phyloP scores from a whole-genome alignment of 2,888 invertebrate genomes.

The Flabesymbios commensalis region DNA sequence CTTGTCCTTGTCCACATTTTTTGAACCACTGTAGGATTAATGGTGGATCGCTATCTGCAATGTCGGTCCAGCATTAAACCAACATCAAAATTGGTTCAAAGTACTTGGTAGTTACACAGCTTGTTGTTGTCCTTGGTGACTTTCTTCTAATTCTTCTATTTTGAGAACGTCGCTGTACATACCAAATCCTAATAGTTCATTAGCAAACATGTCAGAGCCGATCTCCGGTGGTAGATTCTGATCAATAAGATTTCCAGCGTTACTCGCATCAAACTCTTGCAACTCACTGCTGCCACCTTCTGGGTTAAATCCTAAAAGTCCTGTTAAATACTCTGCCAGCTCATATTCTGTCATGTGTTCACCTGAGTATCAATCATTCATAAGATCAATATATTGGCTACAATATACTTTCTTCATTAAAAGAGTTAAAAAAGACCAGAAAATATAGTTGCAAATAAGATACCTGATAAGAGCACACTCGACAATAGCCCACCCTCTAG shows the following conservation, averaged over 20 bases:
- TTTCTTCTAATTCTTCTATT: background rate
- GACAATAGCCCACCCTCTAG: too few species aligned
- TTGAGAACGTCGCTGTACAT: background rate
- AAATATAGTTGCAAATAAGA: too few species aligned
- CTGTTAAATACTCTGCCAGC: conserved; percentile 58
- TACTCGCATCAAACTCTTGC: conserved; percentile 47
- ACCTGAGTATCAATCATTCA: conserved; percentile 40
- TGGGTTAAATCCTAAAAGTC: conserved; percentile 54
- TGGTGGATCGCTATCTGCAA: too few species aligned
- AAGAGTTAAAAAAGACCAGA: too few species aligned
- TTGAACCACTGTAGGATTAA: too few species aligned
- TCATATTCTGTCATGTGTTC: conserved; percentile 62
- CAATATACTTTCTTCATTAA: too few species aligned
- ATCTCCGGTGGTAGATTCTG: conserved; percentile 55
- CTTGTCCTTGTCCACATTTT: too few species aligned
- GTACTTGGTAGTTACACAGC: background rate
- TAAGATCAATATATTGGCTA: background rate
- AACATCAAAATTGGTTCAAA: too few species aligned
- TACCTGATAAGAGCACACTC: too few species aligned
- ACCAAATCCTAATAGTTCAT: conserved; percentile 55
- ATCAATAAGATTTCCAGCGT: conserved; percentile 52
- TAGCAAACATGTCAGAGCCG: conserved; percentile 53
- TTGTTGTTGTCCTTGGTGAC: background rate
- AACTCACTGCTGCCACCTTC: conserved; percentile 60
- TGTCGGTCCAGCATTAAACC: too few species aligned